Evolutionary conservation across 2,797 vertebrate genomes (phyloP), one percentile per base, ranked within the genome.

Genomic region (Peromyscus attwateri): DNA sequence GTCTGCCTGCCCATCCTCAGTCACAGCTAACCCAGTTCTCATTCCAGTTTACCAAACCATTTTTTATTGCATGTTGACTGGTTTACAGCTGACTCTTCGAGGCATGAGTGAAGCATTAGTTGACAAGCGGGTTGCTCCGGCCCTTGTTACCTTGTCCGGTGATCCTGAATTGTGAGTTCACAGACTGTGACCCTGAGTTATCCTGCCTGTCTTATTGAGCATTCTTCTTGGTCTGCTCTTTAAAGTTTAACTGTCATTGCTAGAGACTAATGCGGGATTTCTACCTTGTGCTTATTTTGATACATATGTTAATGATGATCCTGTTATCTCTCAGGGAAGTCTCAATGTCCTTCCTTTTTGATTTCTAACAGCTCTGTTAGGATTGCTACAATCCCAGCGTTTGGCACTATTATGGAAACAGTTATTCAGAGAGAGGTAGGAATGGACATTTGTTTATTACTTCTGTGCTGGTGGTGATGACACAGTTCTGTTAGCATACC

Each of bases 101-200:
- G 99, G 99, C 99, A 99, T 99, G 99, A 99, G 99, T 98, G 99
- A 99, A 99, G 99, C 99, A 98, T 99, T 99, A 99, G 99, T 99
- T 99, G 99, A 99, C 99, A 99, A 99, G 99, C 99, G 99, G 99
- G 99, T 99, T 99, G 99, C 99, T 99, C 99, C 99, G 98, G 99
- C 99, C 98, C 99, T 99, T 99, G 99, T 99, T 99, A 99, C 99
- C 99, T 99, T 99, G 99, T 99, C 99, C 99, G 99, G 99, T 99
- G 99, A 99, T 99, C 99, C 99, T 98, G 99, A 99, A 99, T 99
- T 99, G 99, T 99, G 99, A 99, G 99, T 99, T 98, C 98, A 97
- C 98, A 98, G 98, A 98, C 97, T 98, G 98, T 98, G 98, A 98
- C 98, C 98, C 98, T 99, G 98, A 99, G 98, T 98, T 99, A 98